Evolutionary conservation across 2,797 vertebrate species (phyloP), one percentile per base, ranked within the genome.

Genomic region (Austrolebias charrua): DNA sequence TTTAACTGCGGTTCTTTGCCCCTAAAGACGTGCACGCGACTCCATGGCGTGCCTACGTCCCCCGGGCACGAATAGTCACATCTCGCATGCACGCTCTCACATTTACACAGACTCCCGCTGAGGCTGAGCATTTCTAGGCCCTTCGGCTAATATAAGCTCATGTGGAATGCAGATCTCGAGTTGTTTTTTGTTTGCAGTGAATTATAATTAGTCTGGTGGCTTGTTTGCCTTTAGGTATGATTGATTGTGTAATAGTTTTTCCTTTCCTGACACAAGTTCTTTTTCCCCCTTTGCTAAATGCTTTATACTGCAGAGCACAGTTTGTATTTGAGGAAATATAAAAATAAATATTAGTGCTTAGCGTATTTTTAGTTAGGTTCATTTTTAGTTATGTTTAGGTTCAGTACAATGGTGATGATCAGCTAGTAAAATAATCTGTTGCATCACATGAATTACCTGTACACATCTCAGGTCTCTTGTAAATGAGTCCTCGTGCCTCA

Each of bases 1-100:
- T 81, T 69, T 77, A 68, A 73, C 50, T 60, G 19, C n/a, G 51
- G 63, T 60, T 61, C 28, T 78, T 67, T 53, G 45, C 58, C 69
- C 55, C 28, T 47, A 69, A 84, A 81, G 83, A 84, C 76, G 55
- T 52, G 73, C 87, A 92, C 88, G 88, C 91, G 90, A 91, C 88
- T 88, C 55, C 33, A 24, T 20, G 24, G 77, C 73, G 79, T 82
- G 67, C 77, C 77, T 61, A 67, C 76, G 45, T 63, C 75, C 66
- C 55, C 0, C 46, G 2, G 59, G 76, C 79, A 87, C 74, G 86
- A 84, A 88, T 75, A 76, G 38, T 80, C 75, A 63, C 75, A 73
- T 70, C 71, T 61, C 63, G 35, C 72, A 53, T 58, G 59, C 46
- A 33, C 31, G 31, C 31, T 70, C 69, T 63, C 63, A 38, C 73